A percentile compares a stretch with the other conserved stretches of the same genome.
phyloP scores from a whole-genome alignment of 2,888 invertebrate species.

The Brenthis hecate region DNA sequence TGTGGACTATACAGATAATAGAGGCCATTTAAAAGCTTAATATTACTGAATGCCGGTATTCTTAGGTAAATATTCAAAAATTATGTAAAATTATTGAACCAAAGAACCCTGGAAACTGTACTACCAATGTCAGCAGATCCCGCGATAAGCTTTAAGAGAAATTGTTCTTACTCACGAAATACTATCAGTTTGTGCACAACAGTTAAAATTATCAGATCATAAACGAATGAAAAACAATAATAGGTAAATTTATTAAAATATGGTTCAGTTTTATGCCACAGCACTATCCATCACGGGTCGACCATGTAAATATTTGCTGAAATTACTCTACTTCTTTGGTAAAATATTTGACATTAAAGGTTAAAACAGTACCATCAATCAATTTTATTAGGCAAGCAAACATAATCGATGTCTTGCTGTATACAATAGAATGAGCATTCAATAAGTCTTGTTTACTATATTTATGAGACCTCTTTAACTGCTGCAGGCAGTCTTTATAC shows the following conservation, averaged over 20 bases:
- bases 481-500: too few species aligned
- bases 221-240: constrained; percentile 43
- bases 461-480: neutral
- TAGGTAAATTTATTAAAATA: constrained; percentile 48
- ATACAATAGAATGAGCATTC: constrained; percentile 1
- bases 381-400: constrained; percentile 33
- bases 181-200: constrained; percentile 38
- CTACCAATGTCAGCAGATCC: constrained; percentile 45
- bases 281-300: constrained; percentile 38
- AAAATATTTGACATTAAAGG: constrained; percentile 34
- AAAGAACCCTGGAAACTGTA: constrained; percentile 4
- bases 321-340: constrained; percentile 29
- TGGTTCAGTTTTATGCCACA: constrained; percentile 16
- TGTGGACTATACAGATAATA: too few species aligned
- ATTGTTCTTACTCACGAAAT: constrained; percentile 64
- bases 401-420: constrained; percentile 20
- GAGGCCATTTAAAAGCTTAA: too few species aligned
- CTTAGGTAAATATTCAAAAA: neutral
- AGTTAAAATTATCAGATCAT: constrained; percentile 57
- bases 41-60: too few species aligned
- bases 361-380: constrained; percentile 34
- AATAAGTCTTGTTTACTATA: constrained; percentile 7
- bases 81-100: neutral
- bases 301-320: constrained; percentile 43
- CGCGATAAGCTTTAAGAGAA: constrained; percentile 55